phyloP scores from a whole-genome alignment of 92 coral and sea anemone species.

The Porites evermanni region DNA sequence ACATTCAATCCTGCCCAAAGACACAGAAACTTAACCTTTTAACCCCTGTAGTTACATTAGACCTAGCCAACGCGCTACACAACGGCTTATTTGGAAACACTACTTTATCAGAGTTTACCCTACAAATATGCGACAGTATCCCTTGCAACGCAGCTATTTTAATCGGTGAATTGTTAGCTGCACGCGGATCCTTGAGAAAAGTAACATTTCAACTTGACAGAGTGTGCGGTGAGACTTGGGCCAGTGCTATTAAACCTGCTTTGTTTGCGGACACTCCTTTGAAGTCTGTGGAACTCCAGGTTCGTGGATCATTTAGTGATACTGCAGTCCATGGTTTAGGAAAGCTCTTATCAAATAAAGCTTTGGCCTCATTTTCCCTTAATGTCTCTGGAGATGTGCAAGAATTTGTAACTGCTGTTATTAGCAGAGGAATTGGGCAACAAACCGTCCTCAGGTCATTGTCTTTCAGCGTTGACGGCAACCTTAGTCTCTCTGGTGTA shows the following conservation, averaged over 20 bases:
- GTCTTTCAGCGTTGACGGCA: neutral
- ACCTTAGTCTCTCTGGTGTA: neutral
- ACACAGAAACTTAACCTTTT: no score
- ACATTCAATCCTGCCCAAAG: no score
- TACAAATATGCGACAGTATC: neutral
- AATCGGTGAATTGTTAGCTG: neutral
- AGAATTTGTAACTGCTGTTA: neutral
- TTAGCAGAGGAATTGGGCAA: neutral
- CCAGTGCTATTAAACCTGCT: conserved; percentile 3
- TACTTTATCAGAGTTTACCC: neutral
- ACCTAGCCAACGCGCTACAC: neutral
- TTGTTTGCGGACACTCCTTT: neutral
- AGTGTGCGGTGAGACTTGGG: neutral
- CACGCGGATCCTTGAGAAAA: neutral
- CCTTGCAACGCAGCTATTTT: neutral
- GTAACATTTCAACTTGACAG: neutral
- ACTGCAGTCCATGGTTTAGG: neutral
- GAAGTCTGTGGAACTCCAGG: neutral
- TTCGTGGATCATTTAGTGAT: neutral
- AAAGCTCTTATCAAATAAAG: neutral
- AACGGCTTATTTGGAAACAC: neutral
- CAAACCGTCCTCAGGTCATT: neutral
- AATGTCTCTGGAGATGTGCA: neutral
- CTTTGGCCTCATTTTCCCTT: neutral
- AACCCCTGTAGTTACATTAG: no score